Conservation (phyloP, 2,113 vertebrate species). For the Pongo pygmaeus region DNA sequence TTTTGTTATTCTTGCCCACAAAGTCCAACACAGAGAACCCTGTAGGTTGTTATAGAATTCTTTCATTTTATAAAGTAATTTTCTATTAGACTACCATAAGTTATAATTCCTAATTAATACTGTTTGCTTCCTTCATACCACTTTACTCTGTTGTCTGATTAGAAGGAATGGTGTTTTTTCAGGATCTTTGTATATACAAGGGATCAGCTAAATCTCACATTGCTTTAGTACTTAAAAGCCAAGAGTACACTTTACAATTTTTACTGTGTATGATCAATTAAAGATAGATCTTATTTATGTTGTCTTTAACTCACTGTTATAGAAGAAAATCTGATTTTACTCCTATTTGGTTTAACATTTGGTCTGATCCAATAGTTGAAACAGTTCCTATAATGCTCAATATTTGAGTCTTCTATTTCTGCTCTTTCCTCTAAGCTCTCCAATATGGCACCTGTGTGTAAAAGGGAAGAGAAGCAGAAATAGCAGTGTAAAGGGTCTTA, state of each 20-base stretch:
- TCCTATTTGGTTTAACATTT: neutral
- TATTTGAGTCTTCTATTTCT: neutral
- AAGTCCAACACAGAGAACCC: neutral
- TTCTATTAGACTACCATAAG: neutral
- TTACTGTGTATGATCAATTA: neutral
- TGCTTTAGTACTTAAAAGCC: neutral
- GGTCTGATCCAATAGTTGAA: neutral
- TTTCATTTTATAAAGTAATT: slow-evolving; percentile 19
- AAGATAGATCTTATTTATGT: slow-evolving; percentile 7
- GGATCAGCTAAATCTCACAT: neutral
- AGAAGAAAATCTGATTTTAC: neutral
- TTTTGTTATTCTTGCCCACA: neutral
- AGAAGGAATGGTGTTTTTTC: neutral
- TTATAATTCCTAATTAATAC: neutral
- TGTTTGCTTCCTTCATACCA: neutral
- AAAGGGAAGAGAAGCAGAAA: neutral
- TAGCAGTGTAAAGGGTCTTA: neutral
- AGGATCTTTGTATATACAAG: neutral
- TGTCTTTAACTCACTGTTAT: neutral
- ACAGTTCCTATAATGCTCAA: neutral
- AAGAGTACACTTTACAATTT: neutral
- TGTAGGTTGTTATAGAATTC: neutral
- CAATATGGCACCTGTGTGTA: neutral
- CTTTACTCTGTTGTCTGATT: neutral
- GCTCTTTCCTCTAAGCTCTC: neutral